Percentiles rank a stretch among this genome's conserved stretches.
Conservation (phyloP, 2,888 invertebrate species). For the Perdita meconis region DNA sequence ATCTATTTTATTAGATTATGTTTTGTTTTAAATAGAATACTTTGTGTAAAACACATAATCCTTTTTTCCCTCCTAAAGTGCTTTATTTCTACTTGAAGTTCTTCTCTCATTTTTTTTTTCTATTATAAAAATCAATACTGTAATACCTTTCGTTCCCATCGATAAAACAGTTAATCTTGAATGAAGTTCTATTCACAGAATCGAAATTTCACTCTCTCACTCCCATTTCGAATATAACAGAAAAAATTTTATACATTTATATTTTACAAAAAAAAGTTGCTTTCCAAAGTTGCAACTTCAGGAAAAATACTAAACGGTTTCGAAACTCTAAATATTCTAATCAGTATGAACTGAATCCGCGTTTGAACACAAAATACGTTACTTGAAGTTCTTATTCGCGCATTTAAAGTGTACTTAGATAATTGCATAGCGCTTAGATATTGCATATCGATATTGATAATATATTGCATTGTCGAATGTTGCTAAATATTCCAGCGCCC, state of each 20-base stretch:
- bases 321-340: neutral
- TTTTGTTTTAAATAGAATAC: too few species aligned
- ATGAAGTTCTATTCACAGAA: neutral
- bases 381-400: neutral
- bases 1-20: too few species aligned
- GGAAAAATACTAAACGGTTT: neutral
- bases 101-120: too few species aligned
- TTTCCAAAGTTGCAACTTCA: neutral
- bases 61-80: too few species aligned
- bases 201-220: neutral
- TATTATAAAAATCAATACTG: too few species aligned
- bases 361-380: neutral
- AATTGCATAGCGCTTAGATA: conserved; percentile 1
- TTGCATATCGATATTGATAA: conserved; percentile 10
- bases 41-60: too few species aligned
- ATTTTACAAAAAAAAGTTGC: neutral
- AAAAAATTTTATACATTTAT: conserved; percentile 34
- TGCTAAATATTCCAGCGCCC: neutral
- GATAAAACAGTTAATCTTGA: neutral
- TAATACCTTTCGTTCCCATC: too few species aligned
- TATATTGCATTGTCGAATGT: neutral
- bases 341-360: neutral
- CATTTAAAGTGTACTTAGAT: neutral
- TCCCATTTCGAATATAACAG: neutral
- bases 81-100: conserved; percentile 4